phyloP scores from a whole-genome alignment of 2,797 vertebrate species.

The Petrocephalus sullivani region DNA sequence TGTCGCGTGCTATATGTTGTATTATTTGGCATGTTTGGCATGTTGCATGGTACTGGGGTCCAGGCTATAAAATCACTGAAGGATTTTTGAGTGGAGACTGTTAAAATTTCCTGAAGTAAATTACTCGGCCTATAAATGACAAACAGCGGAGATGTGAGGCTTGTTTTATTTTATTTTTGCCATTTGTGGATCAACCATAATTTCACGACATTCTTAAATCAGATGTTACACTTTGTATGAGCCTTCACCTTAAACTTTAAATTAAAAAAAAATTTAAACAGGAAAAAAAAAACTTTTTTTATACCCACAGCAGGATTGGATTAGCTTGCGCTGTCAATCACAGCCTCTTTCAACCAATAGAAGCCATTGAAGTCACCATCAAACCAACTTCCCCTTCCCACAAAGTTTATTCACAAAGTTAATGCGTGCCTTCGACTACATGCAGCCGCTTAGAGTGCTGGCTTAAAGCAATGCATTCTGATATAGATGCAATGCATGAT shows the following conservation, averaged over 20 bases:
- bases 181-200: background rate
- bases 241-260: background rate
- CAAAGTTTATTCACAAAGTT: background rate
- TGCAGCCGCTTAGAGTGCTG: no score
- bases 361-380: background rate
- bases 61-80: conserved; percentile 5
- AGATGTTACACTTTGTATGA: background rate
- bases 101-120: background rate
- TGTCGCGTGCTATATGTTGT: background rate
- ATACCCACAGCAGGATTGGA: background rate
- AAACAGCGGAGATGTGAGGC: background rate
- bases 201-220: background rate
- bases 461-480: no score
- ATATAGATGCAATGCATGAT: no score
- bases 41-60: background rate
- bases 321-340: background rate
- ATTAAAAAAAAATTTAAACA: background rate
- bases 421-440: no score
- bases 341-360: background rate
- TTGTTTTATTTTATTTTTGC: conserved; percentile 8
- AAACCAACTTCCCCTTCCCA: background rate
- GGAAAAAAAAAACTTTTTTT: background rate
- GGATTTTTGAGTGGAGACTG: background rate
- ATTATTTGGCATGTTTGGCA: background rate
- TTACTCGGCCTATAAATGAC: background rate